These are phyloP conservation scores for Manis pentadactyla DNA, from an alignment of 2,797 vertebrate genomes.

Conservation along the genomic window DNA sequence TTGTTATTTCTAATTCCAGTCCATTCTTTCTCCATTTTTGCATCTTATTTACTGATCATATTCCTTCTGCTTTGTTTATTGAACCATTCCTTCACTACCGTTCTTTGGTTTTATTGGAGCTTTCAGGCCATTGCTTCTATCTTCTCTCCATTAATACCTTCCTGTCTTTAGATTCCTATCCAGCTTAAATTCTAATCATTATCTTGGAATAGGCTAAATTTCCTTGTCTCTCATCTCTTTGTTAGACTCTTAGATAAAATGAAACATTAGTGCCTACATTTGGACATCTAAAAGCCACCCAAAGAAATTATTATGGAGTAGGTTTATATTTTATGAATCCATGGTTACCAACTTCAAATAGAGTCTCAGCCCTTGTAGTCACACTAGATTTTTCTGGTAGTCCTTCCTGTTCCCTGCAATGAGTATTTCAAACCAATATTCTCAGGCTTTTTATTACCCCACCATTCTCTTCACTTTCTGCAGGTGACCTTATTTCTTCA, in stretches of 20 bases:
- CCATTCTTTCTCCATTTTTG: not conserved
- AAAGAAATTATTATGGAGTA: not conserved
- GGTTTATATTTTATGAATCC: not conserved
- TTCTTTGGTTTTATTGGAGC: conserved; percentile 24
- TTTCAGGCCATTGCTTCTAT: not conserved
- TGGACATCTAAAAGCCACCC: conserved; percentile 5
- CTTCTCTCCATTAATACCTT: not conserved
- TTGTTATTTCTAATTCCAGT: conserved; percentile 24
- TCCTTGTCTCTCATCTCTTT: not conserved
- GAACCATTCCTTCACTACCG: not conserved
- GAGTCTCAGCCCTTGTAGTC: not conserved
- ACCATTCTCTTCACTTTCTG: not conserved
- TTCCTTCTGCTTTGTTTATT: conserved; percentile 31
- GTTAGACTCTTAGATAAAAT: conserved; percentile 19
- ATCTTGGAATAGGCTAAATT: not conserved
- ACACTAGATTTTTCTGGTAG: conserved; percentile 22
- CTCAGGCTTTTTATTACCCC: not conserved
- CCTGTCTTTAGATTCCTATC: not conserved
- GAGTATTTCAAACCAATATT: conserved; percentile 32
- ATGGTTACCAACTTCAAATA: conserved; percentile 9
- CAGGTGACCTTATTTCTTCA: not conserved
- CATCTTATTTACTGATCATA: not conserved
- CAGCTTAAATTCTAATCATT: conserved; percentile 38
- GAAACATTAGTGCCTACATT: conserved; percentile 20
- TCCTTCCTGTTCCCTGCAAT: not conserved